Conservation (phyloP, 2,797 vertebrate genomes). For the Prunella strophiata region DNA sequence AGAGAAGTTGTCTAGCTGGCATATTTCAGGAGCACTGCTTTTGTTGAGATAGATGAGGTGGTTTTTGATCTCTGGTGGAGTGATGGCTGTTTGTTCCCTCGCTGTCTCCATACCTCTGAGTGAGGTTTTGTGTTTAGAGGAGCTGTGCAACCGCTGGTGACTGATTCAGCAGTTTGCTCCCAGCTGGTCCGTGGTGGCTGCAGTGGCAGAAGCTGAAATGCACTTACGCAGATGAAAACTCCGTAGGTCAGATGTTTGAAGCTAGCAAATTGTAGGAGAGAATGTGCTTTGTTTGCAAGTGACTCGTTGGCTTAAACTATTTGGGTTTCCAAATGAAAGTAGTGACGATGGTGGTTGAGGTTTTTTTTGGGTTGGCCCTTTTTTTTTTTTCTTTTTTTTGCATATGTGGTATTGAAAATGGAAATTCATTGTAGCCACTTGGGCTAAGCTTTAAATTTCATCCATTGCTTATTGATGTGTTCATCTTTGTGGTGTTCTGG, state of each 20-base stretch:
- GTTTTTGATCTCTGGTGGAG: background rate
- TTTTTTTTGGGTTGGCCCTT: background rate
- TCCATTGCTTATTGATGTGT: background rate
- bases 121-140: background rate
- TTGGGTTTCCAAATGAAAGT: slow-evolving; percentile 42
- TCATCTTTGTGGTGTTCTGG: background rate
- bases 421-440: background rate
- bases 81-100: background rate
- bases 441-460: background rate
- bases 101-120: background rate
- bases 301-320: background rate
- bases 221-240: slow-evolving; percentile 5
- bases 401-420: background rate
- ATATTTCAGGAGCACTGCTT: background rate
- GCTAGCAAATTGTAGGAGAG: slow-evolving; percentile 33
- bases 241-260: slow-evolving; percentile 18
- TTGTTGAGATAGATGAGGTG: background rate
- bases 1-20: background rate
- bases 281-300: slow-evolving; percentile 58
- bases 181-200: background rate
- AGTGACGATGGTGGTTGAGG: background rate
- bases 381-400: background rate
- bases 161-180: slow-evolving; percentile 33
- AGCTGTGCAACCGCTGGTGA: background rate
- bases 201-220: background rate